Evolutionary conservation across 2,888 invertebrate genomes (phyloP).

Genomic region (Aelia acuminata): DNA sequence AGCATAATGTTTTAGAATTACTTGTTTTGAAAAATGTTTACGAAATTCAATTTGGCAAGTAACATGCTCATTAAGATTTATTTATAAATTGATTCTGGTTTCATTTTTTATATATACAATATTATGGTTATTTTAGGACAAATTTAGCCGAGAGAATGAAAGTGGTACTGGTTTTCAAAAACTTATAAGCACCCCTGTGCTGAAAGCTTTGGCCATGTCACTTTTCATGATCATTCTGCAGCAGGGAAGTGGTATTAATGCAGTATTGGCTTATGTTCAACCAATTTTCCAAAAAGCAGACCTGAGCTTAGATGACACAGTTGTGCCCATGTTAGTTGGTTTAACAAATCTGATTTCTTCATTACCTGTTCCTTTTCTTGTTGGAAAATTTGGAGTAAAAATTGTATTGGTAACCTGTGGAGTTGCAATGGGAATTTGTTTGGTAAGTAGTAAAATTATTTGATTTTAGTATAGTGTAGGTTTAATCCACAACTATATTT

Average conservation of each 20-base stretch:
- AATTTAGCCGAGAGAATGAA: slow-evolving; percentile 15
- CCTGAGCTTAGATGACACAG: slow-evolving; percentile 7
- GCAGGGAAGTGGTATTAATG: slow-evolving; percentile 58
- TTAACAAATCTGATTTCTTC: slow-evolving; percentile 55
- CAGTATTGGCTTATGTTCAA: slow-evolving; percentile 48
- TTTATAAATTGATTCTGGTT: not conserved
- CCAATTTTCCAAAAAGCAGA: slow-evolving; percentile 47
- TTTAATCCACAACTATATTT: too few relatives aligned
- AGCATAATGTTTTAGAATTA: too few relatives aligned
- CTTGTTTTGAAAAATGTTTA: too few relatives aligned
- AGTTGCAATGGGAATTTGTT: slow-evolving; percentile 54
- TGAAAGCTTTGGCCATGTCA: slow-evolving; percentile 42
- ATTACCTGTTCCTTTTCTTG: slow-evolving; percentile 51
- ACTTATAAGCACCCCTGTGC: not conserved
- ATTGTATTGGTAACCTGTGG: slow-evolving; percentile 35
- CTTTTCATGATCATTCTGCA: slow-evolving; percentile 52
- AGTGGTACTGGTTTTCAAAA: slow-evolving; percentile 40
- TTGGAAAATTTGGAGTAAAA: slow-evolving; percentile 53
- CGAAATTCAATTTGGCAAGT: too few relatives aligned
- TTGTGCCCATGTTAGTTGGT: slow-evolving; percentile 52
- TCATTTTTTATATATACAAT: not conserved
- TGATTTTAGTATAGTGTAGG: too few relatives aligned
- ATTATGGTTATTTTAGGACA: slow-evolving; percentile 22
- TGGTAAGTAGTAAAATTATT: slow-evolving; percentile 53
- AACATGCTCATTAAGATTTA: too few relatives aligned